A percentile compares a stretch with the other conserved stretches of the same genome.
Conservation (phyloP, 1,140 invertebrate genomes). For the Diorhabda sublineata region DNA sequence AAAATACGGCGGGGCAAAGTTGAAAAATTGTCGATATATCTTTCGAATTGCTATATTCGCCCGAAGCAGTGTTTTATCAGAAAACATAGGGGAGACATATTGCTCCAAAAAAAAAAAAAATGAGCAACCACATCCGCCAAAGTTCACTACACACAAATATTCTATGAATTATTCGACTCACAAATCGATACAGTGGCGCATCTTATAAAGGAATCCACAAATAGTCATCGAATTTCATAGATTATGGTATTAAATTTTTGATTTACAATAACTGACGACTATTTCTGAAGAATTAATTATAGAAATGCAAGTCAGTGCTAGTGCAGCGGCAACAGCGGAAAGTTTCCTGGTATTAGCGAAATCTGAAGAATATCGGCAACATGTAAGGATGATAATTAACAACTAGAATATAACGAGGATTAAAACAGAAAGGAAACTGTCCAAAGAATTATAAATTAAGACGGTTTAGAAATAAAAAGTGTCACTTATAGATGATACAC, state of each 20-base stretch:
- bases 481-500: too few relatives aligned
- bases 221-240: not conserved
- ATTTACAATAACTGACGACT: not conserved
- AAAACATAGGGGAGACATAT: constrained; percentile 2
- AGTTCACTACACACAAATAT: not conserved
- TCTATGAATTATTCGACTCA: not conserved
- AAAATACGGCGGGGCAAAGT: not conserved
- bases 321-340: not conserved
- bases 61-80: not conserved
- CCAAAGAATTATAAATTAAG: too few relatives aligned
- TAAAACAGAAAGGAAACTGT: too few relatives aligned
- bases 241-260: too few relatives aligned
- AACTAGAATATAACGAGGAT: too few relatives aligned
- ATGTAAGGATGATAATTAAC: too few relatives aligned
- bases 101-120: not conserved
- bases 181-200: not conserved
- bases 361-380: not conserved
- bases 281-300: not conserved
- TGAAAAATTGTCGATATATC: constrained; percentile 3
- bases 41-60: not conserved
- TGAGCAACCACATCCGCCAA: not conserved
- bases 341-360: not conserved
- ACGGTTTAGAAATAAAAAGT: too few relatives aligned
- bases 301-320: not conserved
- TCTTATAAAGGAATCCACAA: not conserved